Evolutionary conservation across 2,797 vertebrate genomes (phyloP).

Genomic region (Gadopsis bispinosus): DNA sequence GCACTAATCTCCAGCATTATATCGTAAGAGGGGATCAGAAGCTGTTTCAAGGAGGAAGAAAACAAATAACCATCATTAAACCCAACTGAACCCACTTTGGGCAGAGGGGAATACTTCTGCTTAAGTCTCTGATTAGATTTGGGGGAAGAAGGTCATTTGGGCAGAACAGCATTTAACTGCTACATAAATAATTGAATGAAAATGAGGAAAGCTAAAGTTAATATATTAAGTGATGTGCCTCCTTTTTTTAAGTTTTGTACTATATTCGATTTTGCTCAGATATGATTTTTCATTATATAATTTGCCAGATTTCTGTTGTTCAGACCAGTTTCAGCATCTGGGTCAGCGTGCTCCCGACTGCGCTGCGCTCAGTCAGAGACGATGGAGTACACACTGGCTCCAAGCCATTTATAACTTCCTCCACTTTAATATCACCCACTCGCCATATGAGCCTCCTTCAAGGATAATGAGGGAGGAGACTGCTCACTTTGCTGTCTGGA

Average conservation of each 20-base stretch:
- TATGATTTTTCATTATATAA: neutral
- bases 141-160: neutral
- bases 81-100: neutral
- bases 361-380: conserved; percentile 21
- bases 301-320: neutral
- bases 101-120: conserved; percentile 4
- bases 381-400: conserved; percentile 45
- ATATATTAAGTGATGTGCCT: neutral
- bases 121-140: neutral
- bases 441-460: conserved; percentile 74
- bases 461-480: conserved; percentile 69
- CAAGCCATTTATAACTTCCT: conserved; percentile 66
- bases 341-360: conserved; percentile 28
- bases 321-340: conserved; percentile 13
- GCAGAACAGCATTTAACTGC: neutral
- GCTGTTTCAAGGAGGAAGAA: conserved; percentile 25
- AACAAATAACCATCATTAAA: conserved; percentile 46
- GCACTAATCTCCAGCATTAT: conserved; percentile 12
- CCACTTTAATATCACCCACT: conserved; percentile 77
- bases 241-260: neutral
- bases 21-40: conserved; percentile 23
- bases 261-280: neutral
- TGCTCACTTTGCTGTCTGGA: conserved; percentile 77
- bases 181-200: conserved; percentile 9
- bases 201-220: neutral